Evolutionary conservation across 2,113 vertebrate species (phyloP), one percentile per base, ranked within the genome.

Genomic region (Hemichromis elongatus): DNA sequence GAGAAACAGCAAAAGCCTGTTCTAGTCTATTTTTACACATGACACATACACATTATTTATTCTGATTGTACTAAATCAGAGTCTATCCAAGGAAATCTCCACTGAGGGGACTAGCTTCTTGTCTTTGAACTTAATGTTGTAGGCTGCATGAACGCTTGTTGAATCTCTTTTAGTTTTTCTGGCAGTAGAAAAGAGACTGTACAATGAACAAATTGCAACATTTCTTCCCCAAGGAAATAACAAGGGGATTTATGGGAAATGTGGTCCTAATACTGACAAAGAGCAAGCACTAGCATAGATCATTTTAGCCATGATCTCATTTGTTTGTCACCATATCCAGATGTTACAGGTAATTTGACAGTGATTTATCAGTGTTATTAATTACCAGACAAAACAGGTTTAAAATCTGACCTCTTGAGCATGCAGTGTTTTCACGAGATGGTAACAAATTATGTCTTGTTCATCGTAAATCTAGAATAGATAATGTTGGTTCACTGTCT

Each of bases 391-490:
- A 12, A 28, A 47, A 57, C 68, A 61, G 83, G 81, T 85, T 83
- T 89, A 86, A 91, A 92, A 86, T 79, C 81, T 86, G 92, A 93
- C 86, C 93, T 90, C 59, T 86, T 56, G 78, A 88, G 84, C 85
- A 85, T 19, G 54, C 83, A 63, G 57, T 6, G 16, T 81, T 90
- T 90, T 80, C 47, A 85, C 10, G 24, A 56, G 85, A 85, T 53
- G 4, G 90, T 53, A 90, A 90, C 89, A 89, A 92, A 92, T 90
- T 63, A 90, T 42, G 90, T 89, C 90, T 82, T 88, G 55, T 92
- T 90, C 55, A 6, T 78, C 77, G 6, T 95, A 92, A 92, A 92
- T 91, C 91, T 86, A 56, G 47, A 66, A 28, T 52, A 88, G 81
- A 90, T 89, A 84, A 81, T 80, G 85, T 52, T 79, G 79, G 84